A percentile compares a stretch with the other conserved stretches of the same genome.
These are phyloP conservation scores for Invenusta paracnida DNA, from an alignment of 2,888 invertebrate species.

Conservation along the genomic window DNA sequence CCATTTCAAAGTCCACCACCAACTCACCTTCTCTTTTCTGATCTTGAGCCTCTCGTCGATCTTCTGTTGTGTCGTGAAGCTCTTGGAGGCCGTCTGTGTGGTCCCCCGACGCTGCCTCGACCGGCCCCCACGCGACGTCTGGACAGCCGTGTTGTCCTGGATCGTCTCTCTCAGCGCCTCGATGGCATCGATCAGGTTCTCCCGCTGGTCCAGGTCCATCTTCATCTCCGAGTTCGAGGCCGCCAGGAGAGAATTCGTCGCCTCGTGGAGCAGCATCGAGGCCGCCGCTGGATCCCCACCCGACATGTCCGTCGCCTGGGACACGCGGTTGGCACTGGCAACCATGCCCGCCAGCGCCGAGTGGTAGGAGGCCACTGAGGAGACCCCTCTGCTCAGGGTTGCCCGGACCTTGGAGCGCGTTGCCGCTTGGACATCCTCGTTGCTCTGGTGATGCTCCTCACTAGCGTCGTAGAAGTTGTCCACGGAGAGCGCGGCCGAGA, in stretches of 20 bases:
- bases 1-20: not conserved
- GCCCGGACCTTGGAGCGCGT: not conserved
- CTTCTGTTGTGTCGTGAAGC: constrained; percentile 21
- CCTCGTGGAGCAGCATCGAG: not conserved
- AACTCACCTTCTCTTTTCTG: constrained; percentile 37
- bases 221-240: not conserved
- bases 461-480: not conserved
- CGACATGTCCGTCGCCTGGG: not conserved
- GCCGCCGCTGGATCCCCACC: not conserved
- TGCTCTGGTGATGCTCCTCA: not conserved
- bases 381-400: not conserved
- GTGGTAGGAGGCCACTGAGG: not conserved
- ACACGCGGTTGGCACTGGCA: not conserved
- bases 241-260: not conserved
- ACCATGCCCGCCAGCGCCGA: not conserved
- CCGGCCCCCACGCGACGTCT: constrained; percentile 30
- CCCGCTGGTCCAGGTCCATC: constrained; percentile 30
- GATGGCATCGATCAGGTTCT: constrained; percentile 48
- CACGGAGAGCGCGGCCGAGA: not conserved
- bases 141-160: constrained; percentile 48
- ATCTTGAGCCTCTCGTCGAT: constrained; percentile 33
- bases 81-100: not conserved
- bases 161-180: constrained; percentile 48
- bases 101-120: constrained; percentile 13
- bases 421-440: not conserved